Conservation (phyloP, 2,888 invertebrate species). For the Metallyticus violacea region DNA sequence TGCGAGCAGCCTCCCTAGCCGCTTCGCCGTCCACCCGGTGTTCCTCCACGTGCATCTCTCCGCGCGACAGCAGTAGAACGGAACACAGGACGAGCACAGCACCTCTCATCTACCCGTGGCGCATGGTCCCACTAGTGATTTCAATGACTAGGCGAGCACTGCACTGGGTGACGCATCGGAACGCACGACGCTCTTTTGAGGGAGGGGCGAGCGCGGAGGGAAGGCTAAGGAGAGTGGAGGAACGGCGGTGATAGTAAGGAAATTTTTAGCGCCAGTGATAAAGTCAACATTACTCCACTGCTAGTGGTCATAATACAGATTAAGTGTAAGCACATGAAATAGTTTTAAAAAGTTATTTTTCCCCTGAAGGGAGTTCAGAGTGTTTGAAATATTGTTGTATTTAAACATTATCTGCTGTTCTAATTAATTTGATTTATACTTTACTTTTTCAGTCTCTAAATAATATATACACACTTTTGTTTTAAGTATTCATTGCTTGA, state of each 20-base stretch:
- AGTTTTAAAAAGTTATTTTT: no score
- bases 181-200: neutral
- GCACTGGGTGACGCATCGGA: neutral
- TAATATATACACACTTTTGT: no score
- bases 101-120: neutral
- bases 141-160: neutral
- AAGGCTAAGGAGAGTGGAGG: neutral
- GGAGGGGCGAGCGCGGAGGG: neutral
- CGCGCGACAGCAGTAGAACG: neutral
- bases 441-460: no score
- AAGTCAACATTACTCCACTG: neutral
- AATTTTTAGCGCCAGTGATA: neutral
- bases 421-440: no score
- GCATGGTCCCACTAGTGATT: neutral
- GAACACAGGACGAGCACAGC: neutral
- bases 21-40: neutral
- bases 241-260: neutral
- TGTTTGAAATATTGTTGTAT: no score
- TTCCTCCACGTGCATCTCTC: neutral
- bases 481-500: no score
- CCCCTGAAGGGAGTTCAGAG: no score
- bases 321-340: no score
- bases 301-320: no score
- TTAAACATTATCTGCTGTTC: no score
- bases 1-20: neutral